phyloP scores from a whole-genome alignment of 2,797 vertebrate genomes.

The Amblyopsis hoosieri region DNA sequence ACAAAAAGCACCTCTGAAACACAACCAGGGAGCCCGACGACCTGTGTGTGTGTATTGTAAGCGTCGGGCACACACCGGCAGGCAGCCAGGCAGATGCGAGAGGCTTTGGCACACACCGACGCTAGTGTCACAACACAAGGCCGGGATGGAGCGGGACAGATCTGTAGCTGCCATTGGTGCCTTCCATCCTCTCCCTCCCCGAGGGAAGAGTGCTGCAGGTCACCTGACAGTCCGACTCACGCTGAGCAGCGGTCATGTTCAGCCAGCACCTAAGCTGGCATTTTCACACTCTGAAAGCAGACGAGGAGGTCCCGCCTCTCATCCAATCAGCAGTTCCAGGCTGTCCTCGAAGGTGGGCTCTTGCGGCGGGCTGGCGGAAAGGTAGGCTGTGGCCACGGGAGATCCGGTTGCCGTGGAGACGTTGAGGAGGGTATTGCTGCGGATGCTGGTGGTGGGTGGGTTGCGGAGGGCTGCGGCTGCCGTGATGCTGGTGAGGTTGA shows the following conservation, averaged over 20 bases:
- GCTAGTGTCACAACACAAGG: constrained; percentile 63
- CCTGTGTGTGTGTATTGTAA: constrained; percentile 41
- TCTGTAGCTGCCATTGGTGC: constrained; percentile 96
- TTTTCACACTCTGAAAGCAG: neutral
- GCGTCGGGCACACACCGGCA: constrained; percentile 41
- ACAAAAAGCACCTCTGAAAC: constrained; percentile 58
- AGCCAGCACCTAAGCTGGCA: constrained; percentile 57
- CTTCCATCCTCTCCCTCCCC: constrained; percentile 71
- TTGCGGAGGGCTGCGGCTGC: constrained; percentile 79
- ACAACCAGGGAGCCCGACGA: constrained; percentile 55
- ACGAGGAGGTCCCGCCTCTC: constrained; percentile 42
- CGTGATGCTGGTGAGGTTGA: constrained; percentile 98
- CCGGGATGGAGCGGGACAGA: constrained; percentile 73
- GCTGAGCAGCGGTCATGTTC: constrained; percentile 67
- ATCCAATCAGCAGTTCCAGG: constrained; percentile 91
- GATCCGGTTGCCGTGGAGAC: constrained; percentile 82
- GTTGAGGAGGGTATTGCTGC: constrained; percentile 86
- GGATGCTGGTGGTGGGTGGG: constrained; percentile 91
- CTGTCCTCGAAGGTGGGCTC: constrained; percentile 93
- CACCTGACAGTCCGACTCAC: constrained; percentile 49
- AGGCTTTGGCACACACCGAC: constrained; percentile 78
- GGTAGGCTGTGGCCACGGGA: constrained; percentile 89
- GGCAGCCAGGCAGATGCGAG: constrained; percentile 68
- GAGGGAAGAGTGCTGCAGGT: constrained; percentile 37
- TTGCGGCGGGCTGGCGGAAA: constrained; percentile 89